Evolutionary conservation across 2,797 vertebrate genomes (phyloP).

Genomic region (Lerista edwardsae): DNA sequence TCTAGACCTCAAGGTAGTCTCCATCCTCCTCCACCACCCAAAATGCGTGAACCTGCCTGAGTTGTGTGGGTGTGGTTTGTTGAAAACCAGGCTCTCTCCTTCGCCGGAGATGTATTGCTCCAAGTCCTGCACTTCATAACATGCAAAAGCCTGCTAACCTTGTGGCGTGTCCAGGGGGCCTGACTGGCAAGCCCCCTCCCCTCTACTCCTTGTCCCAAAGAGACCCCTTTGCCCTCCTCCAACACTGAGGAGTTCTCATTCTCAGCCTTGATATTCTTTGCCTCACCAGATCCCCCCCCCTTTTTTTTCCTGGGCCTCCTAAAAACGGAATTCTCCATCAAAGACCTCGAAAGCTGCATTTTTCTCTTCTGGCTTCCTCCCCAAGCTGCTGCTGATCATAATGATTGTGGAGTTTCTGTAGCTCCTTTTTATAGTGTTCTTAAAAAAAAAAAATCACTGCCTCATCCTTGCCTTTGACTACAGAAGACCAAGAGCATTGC

Average conservation of each 20-base stretch:
- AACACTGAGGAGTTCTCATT: neutral
- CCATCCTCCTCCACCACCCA: neutral
- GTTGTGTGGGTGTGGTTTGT: neutral
- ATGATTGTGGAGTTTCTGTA: neutral
- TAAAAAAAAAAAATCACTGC: neutral
- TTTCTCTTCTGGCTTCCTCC: neutral
- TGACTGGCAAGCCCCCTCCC: constrained; percentile 57
- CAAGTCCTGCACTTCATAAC: neutral
- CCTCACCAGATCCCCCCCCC: neutral
- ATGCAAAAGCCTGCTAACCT: neutral
- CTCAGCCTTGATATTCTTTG: neutral
- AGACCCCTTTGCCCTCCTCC: neutral
- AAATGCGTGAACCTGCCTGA: neutral
- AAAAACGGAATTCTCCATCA: neutral
- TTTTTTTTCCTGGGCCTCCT: neutral
- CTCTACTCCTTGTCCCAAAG: constrained; percentile 72
- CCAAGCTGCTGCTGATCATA: neutral
- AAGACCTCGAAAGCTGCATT: neutral
- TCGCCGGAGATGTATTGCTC: neutral
- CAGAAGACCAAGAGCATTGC: neutral
- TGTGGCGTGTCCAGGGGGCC: neutral
- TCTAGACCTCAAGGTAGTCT: neutral
- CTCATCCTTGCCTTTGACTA: constrained; percentile 18
- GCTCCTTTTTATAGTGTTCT: neutral
- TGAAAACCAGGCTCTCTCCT: neutral